phyloP scores from a whole-genome alignment of 1,140 invertebrate genomes.

The Drosophila ambigua region DNA sequence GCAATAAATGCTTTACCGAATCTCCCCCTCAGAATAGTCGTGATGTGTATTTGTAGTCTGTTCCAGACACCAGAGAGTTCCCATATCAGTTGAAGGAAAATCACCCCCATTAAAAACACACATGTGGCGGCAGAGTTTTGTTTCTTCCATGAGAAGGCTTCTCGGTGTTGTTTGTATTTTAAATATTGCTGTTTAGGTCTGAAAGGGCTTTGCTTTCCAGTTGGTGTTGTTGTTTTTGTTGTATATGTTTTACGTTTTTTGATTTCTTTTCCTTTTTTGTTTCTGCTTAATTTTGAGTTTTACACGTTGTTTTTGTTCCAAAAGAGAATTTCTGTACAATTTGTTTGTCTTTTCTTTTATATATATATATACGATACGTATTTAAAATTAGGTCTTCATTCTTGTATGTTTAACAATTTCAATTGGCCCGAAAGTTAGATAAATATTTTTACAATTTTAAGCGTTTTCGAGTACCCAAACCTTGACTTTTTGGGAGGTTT shows the following conservation, averaged over 20 bases:
- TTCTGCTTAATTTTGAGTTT: constrained; percentile 59
- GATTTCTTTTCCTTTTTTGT: constrained; percentile 44
- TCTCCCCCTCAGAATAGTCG: no score
- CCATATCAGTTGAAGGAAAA: neutral
- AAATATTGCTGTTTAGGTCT: constrained; percentile 69
- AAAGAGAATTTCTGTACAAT: constrained; percentile 58
- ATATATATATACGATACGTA: constrained; percentile 20
- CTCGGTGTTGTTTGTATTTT: constrained; percentile 76
- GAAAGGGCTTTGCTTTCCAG: constrained; percentile 42
- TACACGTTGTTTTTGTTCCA: constrained; percentile 41
- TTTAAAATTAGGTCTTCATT: constrained; percentile 68
- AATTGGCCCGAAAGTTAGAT: constrained; percentile 72
- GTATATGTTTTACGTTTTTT: constrained; percentile 49
- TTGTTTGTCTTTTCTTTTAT: constrained; percentile 39
- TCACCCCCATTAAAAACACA: constrained; percentile 20
- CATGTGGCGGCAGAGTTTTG: neutral
- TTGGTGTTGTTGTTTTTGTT: constrained; percentile 31
- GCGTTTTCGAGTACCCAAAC: constrained; percentile 44
- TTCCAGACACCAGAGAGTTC: no score
- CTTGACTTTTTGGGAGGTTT: constrained; percentile 22
- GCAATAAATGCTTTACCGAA: no score
- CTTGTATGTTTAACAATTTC: constrained; percentile 52
- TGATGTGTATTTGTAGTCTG: no score
- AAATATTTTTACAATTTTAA: constrained; percentile 64
- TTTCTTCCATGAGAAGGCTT: constrained; percentile 76